Conservation (phyloP, 2,797 vertebrate genomes). For the Microtus agrestis region DNA sequence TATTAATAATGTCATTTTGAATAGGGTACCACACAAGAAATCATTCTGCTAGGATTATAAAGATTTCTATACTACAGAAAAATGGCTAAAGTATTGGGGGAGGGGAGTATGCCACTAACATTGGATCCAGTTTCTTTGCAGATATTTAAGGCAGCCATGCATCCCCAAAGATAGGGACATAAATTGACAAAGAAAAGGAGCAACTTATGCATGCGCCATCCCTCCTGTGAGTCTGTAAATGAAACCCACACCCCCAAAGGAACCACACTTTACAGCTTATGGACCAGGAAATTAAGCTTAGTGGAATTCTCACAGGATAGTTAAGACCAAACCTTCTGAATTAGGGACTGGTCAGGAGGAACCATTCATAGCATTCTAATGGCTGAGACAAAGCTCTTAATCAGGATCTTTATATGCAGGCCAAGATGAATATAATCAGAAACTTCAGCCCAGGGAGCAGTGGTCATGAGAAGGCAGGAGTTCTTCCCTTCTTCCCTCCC, state of each 20-base stretch:
- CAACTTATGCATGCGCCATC: constrained; percentile 77
- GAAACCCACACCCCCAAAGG: constrained; percentile 43
- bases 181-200: constrained; percentile 74
- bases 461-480: neutral
- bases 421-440: constrained; percentile 37
- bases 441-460: neutral
- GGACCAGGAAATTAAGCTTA: constrained; percentile 69
- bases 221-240: constrained; percentile 71
- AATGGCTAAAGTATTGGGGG: constrained; percentile 66
- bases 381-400: neutral
- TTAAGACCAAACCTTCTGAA: constrained; percentile 62
- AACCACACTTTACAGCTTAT: constrained; percentile 50
- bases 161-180: constrained; percentile 80
- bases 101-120: constrained; percentile 57
- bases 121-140: constrained; percentile 79
- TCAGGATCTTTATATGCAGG: neutral
- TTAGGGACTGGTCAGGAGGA: constrained; percentile 49
- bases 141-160: constrained; percentile 79
- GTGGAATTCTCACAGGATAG: constrained; percentile 50
- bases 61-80: constrained; percentile 65
- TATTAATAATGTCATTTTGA: constrained; percentile 74
- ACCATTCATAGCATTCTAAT: neutral
- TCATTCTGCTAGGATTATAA: constrained; percentile 74
- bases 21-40: constrained; percentile 66
- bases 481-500: neutral